phyloP scores from a whole-genome alignment of 1,140 invertebrate genomes.

The Bombus sylvicola region DNA sequence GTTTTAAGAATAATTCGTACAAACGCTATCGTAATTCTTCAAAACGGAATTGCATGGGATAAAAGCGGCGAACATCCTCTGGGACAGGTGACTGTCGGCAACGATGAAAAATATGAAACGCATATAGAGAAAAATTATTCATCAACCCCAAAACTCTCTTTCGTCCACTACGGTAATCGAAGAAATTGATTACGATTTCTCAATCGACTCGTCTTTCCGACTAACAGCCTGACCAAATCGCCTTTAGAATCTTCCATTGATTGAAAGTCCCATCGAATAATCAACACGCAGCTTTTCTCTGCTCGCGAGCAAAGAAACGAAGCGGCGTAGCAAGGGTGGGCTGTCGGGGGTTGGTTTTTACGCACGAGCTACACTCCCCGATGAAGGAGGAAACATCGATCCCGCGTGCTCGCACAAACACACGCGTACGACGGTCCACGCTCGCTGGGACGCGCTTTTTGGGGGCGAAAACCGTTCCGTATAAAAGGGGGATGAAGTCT shows the following conservation, averaged over 20 bases:
- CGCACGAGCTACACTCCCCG: constrained; percentile 68
- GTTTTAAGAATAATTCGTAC: no score
- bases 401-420: constrained; percentile 29
- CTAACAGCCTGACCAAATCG: background rate
- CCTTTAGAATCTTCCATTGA: background rate
- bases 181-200: no score
- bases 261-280: background rate
- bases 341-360: constrained; percentile 69
- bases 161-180: no score
- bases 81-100: no score
- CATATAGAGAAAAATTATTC: no score
- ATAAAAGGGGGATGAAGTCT: constrained; percentile 78
- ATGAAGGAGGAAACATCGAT: constrained; percentile 71
- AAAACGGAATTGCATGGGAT: no score
- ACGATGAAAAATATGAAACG: no score
- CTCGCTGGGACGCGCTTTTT: constrained; percentile 47
- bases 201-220: no score
- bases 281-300: constrained; percentile 2
- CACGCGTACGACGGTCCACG: background rate
- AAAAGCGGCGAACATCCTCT: no score
- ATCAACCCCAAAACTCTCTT: no score
- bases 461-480: constrained; percentile 70
- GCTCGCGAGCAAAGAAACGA: constrained; percentile 30
- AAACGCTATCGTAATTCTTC: no score
- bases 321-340: constrained; percentile 40